phyloP scores from a whole-genome alignment of 53 echinoderm and acorn worm species.

The Apostichopus leukothele region DNA sequence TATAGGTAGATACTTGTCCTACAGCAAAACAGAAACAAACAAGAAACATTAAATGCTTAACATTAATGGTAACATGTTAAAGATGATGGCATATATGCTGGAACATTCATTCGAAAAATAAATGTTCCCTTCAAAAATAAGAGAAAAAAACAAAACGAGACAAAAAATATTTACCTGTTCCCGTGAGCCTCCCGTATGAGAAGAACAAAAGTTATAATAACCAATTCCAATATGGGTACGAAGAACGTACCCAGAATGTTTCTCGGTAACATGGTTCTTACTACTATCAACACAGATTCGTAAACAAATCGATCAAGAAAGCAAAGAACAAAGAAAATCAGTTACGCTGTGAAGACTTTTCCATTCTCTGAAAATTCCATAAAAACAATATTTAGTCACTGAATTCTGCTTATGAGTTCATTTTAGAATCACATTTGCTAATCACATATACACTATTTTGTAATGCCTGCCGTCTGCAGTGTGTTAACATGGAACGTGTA shows the following conservation, averaged over 20 bases:
- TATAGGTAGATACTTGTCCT: no score
- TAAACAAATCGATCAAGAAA: not conserved
- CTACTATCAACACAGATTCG: not conserved
- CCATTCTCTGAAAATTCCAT: not conserved
- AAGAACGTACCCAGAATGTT: not conserved
- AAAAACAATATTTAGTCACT: not conserved
- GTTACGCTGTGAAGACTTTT: not conserved
- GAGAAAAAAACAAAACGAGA: not conserved
- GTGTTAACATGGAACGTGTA: no score
- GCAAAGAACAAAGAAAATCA: not conserved
- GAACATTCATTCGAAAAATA: not conserved
- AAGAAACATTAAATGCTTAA: not conserved
- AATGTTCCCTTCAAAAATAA: not conserved
- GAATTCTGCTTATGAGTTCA: not conserved
- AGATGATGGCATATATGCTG: not conserved
- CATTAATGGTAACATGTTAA: not conserved
- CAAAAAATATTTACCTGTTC: constrained; percentile 8
- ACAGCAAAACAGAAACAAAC: not conserved
- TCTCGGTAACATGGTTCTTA: not conserved
- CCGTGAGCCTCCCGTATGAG: not conserved
- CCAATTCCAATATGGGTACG: not conserved
- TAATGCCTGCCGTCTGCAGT: no score
- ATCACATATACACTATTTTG: not conserved
- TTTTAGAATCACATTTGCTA: not conserved
- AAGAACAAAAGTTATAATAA: not conserved